Evolutionary conservation across 2,888 invertebrate species (phyloP).

Genomic region (Liodrosophila aerea): DNA sequence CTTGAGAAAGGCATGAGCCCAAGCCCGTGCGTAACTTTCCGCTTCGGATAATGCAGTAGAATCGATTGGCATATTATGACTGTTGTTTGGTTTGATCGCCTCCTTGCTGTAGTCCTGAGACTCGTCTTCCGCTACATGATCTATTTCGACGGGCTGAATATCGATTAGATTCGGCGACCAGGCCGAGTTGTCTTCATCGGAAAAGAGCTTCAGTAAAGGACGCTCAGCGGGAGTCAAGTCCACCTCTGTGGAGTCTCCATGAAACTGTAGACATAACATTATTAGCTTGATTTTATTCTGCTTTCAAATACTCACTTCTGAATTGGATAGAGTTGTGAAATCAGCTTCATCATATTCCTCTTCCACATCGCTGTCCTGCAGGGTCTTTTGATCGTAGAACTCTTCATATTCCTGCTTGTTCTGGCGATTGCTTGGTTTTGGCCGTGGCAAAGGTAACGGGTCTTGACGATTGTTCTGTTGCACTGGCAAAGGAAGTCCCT

Average conservation of each 20-base stretch:
- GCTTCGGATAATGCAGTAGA: slow-evolving; percentile 58
- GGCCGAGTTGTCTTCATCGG: slow-evolving; percentile 45
- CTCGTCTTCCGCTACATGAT: slow-evolving; percentile 26
- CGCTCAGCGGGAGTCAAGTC: slow-evolving; percentile 19
- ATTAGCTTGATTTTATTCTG: too few relatives aligned
- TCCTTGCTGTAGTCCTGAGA: slow-evolving; percentile 27
- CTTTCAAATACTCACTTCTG: slow-evolving; percentile 4
- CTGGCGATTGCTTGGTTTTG: not conserved
- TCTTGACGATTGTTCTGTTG: too few relatives aligned
- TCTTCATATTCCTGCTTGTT: slow-evolving; percentile 9
- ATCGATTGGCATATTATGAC: slow-evolving; percentile 34
- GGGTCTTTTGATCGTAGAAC: slow-evolving; percentile 8
- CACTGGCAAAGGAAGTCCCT: too few relatives aligned
- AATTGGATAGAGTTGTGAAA: not conserved
- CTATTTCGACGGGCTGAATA: slow-evolving; percentile 43
- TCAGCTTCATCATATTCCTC: slow-evolving; percentile 29
- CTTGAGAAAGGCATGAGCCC: slow-evolving; percentile 68
- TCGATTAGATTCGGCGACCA: slow-evolving; percentile 37
- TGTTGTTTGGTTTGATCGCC: slow-evolving; percentile 24
- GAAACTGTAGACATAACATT: not conserved
- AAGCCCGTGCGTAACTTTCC: slow-evolving; percentile 59
- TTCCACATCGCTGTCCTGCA: slow-evolving; percentile 32
- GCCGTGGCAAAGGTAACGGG: too few relatives aligned
- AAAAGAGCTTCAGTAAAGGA: slow-evolving; percentile 53
- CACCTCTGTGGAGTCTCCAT: slow-evolving; percentile 2